phyloP scores from a whole-genome alignment of 2,888 invertebrate genomes.

The Agriotes lineatus region DNA sequence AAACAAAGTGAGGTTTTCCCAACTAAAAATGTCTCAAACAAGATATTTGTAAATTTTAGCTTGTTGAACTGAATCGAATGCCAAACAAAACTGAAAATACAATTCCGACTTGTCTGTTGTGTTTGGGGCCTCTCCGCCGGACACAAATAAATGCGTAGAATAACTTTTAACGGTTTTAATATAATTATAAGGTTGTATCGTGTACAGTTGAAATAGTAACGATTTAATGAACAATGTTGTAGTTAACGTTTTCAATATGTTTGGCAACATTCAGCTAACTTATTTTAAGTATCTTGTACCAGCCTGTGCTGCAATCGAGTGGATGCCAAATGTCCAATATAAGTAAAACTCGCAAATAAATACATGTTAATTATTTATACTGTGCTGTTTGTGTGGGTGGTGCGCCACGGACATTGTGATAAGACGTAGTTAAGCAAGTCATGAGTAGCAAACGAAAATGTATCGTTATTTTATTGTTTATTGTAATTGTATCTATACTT shows the following conservation, averaged over 20 bases:
- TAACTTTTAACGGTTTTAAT: slow-evolving; percentile 36
- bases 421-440: slow-evolving; percentile 64
- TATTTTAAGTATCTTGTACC: slow-evolving; percentile 49
- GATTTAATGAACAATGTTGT: slow-evolving; percentile 38
- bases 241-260: slow-evolving; percentile 40
- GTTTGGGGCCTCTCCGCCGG: slow-evolving; percentile 5
- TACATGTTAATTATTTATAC: slow-evolving; percentile 67
- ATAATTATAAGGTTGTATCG: slow-evolving; percentile 38
- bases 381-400: slow-evolving; percentile 66
- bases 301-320: slow-evolving; percentile 59
- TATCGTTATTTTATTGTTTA: slow-evolving; percentile 66
- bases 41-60: slow-evolving; percentile 43
- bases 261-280: slow-evolving; percentile 40
- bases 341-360: slow-evolving; percentile 63
- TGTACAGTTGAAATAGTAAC: slow-evolving; percentile 44
- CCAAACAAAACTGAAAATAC: slow-evolving; percentile 41
- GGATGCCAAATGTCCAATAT: slow-evolving; percentile 58
- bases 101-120: slow-evolving; percentile 11
- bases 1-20: slow-evolving; percentile 49
- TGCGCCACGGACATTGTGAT: slow-evolving; percentile 66
- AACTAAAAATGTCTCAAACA: slow-evolving; percentile 46
- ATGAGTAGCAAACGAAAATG: slow-evolving; percentile 65
- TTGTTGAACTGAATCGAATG: slow-evolving; percentile 42
- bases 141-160: slow-evolving; percentile 23
- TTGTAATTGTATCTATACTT: slow-evolving; percentile 65